These are phyloP conservation scores for Forbesichthys papilliferus DNA, from an alignment of 2,113 vertebrate species.

Conservation along the genomic window DNA sequence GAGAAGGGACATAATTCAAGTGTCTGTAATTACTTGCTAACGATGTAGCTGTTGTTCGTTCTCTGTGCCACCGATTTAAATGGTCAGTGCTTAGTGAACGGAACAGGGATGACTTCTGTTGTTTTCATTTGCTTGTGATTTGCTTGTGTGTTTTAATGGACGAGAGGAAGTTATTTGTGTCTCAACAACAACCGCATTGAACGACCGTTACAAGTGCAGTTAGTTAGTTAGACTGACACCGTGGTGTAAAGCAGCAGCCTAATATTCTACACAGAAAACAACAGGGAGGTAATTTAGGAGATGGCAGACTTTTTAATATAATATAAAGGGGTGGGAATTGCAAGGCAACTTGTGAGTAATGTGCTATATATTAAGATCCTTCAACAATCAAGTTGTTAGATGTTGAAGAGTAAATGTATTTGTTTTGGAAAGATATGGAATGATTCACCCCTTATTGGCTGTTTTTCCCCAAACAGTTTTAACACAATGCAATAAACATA, in stretches of 20 bases:
- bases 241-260: no score
- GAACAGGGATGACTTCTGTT: neutral
- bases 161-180: slow-evolving; percentile 29
- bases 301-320: neutral
- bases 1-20: slow-evolving; percentile 41
- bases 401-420: no score
- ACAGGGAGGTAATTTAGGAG: no score
- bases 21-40: slow-evolving; percentile 56
- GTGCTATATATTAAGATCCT: no score
- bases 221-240: neutral
- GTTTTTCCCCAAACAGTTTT: neutral
- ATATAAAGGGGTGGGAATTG: neutral
- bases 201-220: neutral
- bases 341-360: no score
- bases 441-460: neutral
- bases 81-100: slow-evolving; percentile 26
- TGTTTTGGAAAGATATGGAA: neutral
- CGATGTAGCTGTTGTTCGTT: slow-evolving; percentile 31
- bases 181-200: slow-evolving; percentile 20
- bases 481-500: no score
- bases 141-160: slow-evolving; percentile 11
- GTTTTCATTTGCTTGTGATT: slow-evolving; percentile 21
- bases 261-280: no score
- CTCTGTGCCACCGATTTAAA: slow-evolving; percentile 20
- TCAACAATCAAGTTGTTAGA: no score